Conservation (phyloP, 2,113 vertebrate species). For the Sander lucioperca region DNA sequence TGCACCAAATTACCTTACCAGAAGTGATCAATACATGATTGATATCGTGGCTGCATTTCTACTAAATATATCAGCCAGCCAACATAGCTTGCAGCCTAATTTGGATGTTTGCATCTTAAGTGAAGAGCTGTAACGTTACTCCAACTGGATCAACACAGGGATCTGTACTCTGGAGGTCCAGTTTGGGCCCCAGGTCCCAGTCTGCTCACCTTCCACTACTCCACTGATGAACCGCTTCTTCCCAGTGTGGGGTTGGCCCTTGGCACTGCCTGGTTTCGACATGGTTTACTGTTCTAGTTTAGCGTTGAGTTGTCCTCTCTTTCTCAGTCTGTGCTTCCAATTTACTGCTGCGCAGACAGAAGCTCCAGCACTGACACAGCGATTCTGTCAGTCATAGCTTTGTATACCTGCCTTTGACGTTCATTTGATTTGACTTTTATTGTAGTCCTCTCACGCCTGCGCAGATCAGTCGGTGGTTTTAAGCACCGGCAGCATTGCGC, state of each 20-base stretch:
- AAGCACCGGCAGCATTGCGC: neutral
- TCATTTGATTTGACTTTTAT: slow-evolving; percentile 4
- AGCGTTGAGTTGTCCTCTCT: neutral
- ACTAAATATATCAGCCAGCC: neutral
- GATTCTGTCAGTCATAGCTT: neutral
- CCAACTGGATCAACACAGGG: neutral
- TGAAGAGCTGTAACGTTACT: neutral
- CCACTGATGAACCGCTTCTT: slow-evolving; percentile 90
- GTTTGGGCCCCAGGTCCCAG: neutral
- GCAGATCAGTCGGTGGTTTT: slow-evolving; percentile 64
- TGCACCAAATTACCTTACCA: neutral
- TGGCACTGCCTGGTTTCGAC: slow-evolving; percentile 48
- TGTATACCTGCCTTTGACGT: neutral
- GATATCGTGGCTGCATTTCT: neutral
- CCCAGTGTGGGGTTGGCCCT: slow-evolving; percentile 3
- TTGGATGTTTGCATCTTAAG: neutral
- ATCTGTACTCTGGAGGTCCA: neutral
- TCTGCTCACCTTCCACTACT: slow-evolving; percentile 93
- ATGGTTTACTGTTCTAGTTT: slow-evolving; percentile 35
- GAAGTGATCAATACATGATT: neutral
- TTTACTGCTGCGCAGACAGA: neutral
- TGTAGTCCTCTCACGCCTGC: slow-evolving; percentile 65
- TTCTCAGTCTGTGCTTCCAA: neutral
- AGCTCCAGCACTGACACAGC: neutral
- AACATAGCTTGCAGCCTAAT: neutral